These are phyloP conservation scores for Amblyopsis hoosieri DNA, from an alignment of 2,797 vertebrate genomes.

Conservation along the genomic window DNA sequence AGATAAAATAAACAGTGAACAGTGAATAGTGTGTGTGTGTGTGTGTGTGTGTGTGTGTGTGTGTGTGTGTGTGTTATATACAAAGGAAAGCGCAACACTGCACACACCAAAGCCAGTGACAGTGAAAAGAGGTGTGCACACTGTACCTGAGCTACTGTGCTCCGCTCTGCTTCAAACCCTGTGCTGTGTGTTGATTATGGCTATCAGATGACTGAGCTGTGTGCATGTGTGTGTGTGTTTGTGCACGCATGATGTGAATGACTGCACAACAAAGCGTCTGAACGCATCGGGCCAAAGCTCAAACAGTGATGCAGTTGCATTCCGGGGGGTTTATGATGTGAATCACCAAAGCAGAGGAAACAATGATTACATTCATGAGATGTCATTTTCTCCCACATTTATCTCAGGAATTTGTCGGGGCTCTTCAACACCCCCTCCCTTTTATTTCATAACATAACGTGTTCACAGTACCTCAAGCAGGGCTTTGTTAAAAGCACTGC, in stretches of 20 bases:
- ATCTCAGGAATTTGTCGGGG: slow-evolving; percentile 68
- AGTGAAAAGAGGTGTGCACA: slow-evolving; percentile 51
- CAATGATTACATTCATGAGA: slow-evolving; percentile 81
- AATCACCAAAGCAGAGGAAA: slow-evolving; percentile 80
- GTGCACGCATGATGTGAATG: slow-evolving; percentile 66
- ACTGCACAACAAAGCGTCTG: slow-evolving; percentile 77
- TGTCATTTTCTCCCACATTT: slow-evolving; percentile 76
- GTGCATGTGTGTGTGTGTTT: slow-evolving; percentile 28
- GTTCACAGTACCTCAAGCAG: slow-evolving; percentile 50
- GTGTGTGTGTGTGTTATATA: not conserved
- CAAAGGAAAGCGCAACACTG: slow-evolving; percentile 26
- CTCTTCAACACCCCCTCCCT: slow-evolving; percentile 12
- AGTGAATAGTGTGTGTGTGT: not conserved
- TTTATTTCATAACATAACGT: slow-evolving; percentile 54
- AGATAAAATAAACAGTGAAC: too few species aligned
- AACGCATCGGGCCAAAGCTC: slow-evolving; percentile 76
- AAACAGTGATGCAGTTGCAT: slow-evolving; percentile 77
- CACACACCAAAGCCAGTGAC: slow-evolving; percentile 49
- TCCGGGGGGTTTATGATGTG: slow-evolving; percentile 80
- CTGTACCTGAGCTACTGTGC: slow-evolving; percentile 16
- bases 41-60: not conserved
- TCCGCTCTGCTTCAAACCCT: not conserved
- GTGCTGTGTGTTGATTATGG: slow-evolving; percentile 50
- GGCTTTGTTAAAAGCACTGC: slow-evolving; percentile 44
- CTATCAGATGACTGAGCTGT: slow-evolving; percentile 67